Conservation (phyloP, 2,113 vertebrate genomes). For the Sorex araneus region DNA sequence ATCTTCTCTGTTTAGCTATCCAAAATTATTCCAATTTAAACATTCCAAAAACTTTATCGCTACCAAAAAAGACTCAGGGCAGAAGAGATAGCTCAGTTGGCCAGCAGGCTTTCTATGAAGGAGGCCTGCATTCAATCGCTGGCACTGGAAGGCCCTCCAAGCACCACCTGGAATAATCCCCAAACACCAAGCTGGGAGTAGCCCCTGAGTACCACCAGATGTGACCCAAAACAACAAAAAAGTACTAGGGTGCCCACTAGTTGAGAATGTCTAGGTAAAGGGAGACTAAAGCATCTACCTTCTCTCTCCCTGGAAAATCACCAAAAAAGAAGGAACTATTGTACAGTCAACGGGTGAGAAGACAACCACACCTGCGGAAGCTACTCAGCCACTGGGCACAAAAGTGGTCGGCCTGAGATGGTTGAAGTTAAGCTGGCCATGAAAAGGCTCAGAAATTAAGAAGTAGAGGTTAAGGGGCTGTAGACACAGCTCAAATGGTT, state of each 20-base stretch:
- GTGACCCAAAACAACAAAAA: too few species aligned
- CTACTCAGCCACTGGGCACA: background rate
- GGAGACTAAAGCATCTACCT: background rate
- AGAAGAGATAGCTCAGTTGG: too few species aligned
- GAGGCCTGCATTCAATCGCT: background rate
- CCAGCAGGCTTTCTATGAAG: too few species aligned
- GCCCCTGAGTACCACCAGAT: too few species aligned
- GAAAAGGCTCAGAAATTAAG: background rate
- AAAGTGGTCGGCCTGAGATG: background rate
- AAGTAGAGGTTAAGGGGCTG: background rate
- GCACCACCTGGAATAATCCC: background rate
- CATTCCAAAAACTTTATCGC: background rate
- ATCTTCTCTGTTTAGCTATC: background rate
- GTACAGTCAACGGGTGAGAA: background rate
- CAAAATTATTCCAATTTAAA: background rate
- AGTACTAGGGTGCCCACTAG: background rate
- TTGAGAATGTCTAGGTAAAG: constrained; percentile 25
- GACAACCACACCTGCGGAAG: background rate
- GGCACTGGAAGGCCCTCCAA: background rate
- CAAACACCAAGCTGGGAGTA: too few species aligned
- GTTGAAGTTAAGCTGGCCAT: background rate
- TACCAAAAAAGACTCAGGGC: background rate
- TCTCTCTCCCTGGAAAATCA: background rate
- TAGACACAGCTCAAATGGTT: too few species aligned
- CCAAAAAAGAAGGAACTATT: background rate